phyloP scores from a whole-genome alignment of 1,140 invertebrate species.

The Aethina tumida region DNA sequence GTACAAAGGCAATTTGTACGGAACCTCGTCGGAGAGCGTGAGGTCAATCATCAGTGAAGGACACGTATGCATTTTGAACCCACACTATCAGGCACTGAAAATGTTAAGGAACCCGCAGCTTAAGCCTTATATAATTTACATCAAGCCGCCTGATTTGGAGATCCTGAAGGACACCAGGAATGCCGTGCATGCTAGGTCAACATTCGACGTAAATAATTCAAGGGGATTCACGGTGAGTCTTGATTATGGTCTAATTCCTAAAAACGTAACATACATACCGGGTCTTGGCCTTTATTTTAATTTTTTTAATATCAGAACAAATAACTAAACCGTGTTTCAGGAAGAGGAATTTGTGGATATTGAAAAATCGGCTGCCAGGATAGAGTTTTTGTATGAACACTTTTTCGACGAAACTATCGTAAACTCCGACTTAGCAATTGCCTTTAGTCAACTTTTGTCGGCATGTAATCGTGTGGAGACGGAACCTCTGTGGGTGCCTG shows the following conservation, averaged over 20 bases:
- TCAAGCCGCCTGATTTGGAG: constrained; percentile 83
- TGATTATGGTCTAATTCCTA: neutral
- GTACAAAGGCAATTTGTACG: constrained; percentile 95
- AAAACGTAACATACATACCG: neutral
- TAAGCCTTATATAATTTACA: constrained; percentile 91
- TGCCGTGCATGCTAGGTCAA: constrained; percentile 71
- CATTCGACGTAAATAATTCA: constrained; percentile 81
- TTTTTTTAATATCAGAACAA: neutral
- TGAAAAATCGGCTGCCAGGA: constrained; percentile 73
- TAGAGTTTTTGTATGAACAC: constrained; percentile 91
- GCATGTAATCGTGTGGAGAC: constrained; percentile 79
- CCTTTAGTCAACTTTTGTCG: constrained; percentile 78
- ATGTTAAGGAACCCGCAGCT: constrained; percentile 81
- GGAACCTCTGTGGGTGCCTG: constrained; percentile 93
- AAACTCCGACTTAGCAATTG: constrained; percentile 78
- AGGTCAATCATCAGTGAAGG: constrained; percentile 78
- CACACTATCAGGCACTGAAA: constrained; percentile 92
- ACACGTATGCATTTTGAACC: constrained; percentile 86
- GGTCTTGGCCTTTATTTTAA: constrained; percentile 1
- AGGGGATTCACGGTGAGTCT: constrained; percentile 76
- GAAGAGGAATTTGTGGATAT: constrained; percentile 92
- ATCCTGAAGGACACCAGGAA: constrained; percentile 74
- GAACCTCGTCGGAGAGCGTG: constrained; percentile 85
- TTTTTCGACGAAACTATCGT: constrained; percentile 90
- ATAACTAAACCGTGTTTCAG: constrained; percentile 42